A percentile compares a stretch with the other conserved stretches of the same genome.
Conservation (phyloP, 1,140 invertebrate genomes). For the Cyrtorhinus lividipennis region DNA sequence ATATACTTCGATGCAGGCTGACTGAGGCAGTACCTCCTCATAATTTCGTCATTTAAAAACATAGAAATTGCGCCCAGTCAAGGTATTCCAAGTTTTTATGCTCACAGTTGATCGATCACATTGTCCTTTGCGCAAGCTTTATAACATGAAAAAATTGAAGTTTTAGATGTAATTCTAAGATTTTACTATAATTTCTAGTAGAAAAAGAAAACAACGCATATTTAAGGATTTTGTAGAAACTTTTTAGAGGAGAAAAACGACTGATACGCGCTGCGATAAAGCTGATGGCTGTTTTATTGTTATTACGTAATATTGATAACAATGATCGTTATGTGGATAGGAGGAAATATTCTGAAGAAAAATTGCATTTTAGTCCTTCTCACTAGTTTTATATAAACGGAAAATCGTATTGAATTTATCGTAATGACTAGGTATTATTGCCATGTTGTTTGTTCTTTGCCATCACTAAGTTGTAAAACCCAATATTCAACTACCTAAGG, state of each 20-base stretch:
- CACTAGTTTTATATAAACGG: slow-evolving; percentile 2
- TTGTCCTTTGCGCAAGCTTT: slow-evolving; percentile 4
- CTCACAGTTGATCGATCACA: neutral
- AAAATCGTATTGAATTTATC: neutral
- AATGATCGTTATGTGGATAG: neutral
- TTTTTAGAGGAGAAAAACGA: slow-evolving; percentile 14
- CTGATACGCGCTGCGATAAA: slow-evolving; percentile 15
- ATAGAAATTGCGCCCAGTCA: too few species aligned
- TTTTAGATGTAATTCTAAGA: neutral
- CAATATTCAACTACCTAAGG: neutral
- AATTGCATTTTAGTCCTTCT: slow-evolving; percentile 11
- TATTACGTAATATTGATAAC: slow-evolving; percentile 14
- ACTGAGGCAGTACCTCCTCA: too few species aligned
- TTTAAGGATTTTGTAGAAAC: slow-evolving; percentile 4
- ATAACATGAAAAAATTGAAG: neutral
- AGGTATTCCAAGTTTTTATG: too few species aligned
- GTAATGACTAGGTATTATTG: neutral
- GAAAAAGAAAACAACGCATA: neutral
- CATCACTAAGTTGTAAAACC: neutral
- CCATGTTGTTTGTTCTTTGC: neutral
- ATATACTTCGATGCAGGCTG: too few species aligned
- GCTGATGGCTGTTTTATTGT: slow-evolving; percentile 14
- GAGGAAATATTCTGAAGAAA: neutral
- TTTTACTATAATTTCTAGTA: neutral
- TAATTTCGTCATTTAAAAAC: too few species aligned